Conservation (phyloP, 1,140 invertebrate species). For the Tigriopus japonicus region DNA sequence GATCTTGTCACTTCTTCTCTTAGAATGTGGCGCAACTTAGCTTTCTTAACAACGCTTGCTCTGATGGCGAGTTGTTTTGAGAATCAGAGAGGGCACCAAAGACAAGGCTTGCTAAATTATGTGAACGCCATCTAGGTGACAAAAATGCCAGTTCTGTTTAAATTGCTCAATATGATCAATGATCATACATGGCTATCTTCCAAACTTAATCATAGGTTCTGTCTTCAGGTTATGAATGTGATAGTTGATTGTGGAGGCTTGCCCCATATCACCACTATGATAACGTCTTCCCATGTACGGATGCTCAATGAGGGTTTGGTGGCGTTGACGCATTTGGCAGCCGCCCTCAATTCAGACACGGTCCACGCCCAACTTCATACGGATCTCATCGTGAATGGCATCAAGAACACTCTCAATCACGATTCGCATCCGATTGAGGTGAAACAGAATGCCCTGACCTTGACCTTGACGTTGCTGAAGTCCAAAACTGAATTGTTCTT, state of each 20-base stretch:
- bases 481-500: background rate
- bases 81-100: too few relatives aligned
- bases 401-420: background rate
- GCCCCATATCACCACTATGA: background rate
- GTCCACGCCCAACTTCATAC: background rate
- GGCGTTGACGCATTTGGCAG: background rate
- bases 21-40: too few relatives aligned
- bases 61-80: too few relatives aligned
- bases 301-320: constrained; percentile 10
- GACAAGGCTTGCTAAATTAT: too few relatives aligned
- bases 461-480: background rate
- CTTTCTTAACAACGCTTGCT: too few relatives aligned
- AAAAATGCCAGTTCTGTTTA: too few relatives aligned
- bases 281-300: background rate
- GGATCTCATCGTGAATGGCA: constrained; percentile 4
- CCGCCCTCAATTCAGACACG: background rate
- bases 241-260: constrained; percentile 1
- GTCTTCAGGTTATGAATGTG: background rate
- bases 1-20: too few relatives aligned
- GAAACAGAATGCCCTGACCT: background rate
- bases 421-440: background rate
- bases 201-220: too few relatives aligned
- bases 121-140: too few relatives aligned
- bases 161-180: too few relatives aligned
- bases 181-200: too few relatives aligned